A percentile compares a stretch with the other conserved stretches of the same genome.
Evolutionary conservation across 1,140 invertebrate genomes (phyloP).

Genomic region (Sinonovacula constricta): DNA sequence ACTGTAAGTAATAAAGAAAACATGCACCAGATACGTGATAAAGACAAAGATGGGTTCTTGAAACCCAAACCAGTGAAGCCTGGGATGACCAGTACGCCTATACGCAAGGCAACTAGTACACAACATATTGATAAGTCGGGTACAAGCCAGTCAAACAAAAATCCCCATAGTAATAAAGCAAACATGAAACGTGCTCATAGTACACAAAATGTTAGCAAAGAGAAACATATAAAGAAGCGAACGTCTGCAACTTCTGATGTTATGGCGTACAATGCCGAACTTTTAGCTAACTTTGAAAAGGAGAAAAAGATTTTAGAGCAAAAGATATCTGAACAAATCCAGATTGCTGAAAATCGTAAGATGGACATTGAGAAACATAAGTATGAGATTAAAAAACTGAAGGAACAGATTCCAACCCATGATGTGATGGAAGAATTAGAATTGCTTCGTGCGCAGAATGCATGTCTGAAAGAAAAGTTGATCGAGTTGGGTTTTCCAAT

Average conservation of each 20-base stretch:
- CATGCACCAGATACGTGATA: conserved; percentile 27
- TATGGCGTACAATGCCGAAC: conserved; percentile 79
- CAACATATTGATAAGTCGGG: conserved; percentile 72
- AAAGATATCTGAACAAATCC: conserved; percentile 76
- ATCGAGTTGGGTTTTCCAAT: conserved; percentile 74
- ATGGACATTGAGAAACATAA: conserved; percentile 78
- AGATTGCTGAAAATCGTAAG: conserved; percentile 76
- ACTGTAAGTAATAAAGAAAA: conserved; percentile 60
- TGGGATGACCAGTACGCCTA: conserved; percentile 57
- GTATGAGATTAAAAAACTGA: conserved; percentile 73
- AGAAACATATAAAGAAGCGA: conserved; percentile 68
- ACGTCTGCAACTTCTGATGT: conserved; percentile 76
- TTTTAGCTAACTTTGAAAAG: conserved; percentile 78
- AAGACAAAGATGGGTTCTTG: conserved; percentile 59
- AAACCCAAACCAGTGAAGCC: conserved; percentile 59
- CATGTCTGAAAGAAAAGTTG: conserved; percentile 70
- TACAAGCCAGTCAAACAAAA: conserved; percentile 8
- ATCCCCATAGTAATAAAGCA: conserved; percentile 24
- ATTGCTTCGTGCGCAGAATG: conserved; percentile 73
- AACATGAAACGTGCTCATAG: conserved; percentile 75
- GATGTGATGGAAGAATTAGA: conserved; percentile 72
- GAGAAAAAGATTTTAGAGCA: conserved; percentile 76
- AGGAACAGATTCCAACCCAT: conserved; percentile 66
- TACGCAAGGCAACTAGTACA: conserved; percentile 73
- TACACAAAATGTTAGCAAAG: conserved; percentile 76